These are phyloP conservation scores for Setophaga kirtlandii DNA, from an alignment of 2,113 vertebrate species.

Conservation along the genomic window DNA sequence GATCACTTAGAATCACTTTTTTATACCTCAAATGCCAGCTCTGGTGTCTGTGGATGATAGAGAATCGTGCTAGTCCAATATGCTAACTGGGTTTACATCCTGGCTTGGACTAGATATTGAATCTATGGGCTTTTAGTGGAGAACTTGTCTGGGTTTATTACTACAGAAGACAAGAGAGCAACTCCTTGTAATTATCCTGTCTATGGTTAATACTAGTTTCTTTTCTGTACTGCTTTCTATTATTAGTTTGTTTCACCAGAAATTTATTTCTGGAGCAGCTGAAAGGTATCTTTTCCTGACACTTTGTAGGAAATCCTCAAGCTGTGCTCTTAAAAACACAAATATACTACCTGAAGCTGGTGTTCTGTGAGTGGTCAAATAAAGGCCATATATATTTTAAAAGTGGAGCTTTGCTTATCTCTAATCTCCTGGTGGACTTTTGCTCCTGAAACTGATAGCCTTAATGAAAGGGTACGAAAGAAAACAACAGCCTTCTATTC, in stretches of 20 bases:
- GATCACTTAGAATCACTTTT: neutral
- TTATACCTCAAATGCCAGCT: neutral
- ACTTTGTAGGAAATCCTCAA: fast-evolving
- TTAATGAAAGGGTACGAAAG: neutral
- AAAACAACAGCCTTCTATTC: neutral
- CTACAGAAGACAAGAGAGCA: neutral
- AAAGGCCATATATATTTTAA: neutral
- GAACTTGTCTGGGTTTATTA: neutral
- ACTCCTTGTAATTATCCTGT: neutral
- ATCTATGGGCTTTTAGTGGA: neutral
- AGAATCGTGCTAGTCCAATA: neutral
- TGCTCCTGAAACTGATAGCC: neutral
- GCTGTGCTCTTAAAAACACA: neutral
- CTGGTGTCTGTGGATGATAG: neutral
- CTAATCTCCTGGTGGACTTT: neutral
- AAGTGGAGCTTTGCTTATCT: neutral
- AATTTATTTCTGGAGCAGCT: neutral
- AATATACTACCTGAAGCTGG: neutral
- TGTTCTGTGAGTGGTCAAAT: neutral
- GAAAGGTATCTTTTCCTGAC: neutral
- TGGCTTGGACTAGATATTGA: neutral
- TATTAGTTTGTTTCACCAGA: neutral
- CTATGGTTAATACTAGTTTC: neutral
- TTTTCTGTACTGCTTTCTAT: neutral
- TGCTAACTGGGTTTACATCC: neutral